Evolutionary conservation across 1,140 invertebrate species (phyloP).

Genomic region (Scylla paramamosain): DNA sequence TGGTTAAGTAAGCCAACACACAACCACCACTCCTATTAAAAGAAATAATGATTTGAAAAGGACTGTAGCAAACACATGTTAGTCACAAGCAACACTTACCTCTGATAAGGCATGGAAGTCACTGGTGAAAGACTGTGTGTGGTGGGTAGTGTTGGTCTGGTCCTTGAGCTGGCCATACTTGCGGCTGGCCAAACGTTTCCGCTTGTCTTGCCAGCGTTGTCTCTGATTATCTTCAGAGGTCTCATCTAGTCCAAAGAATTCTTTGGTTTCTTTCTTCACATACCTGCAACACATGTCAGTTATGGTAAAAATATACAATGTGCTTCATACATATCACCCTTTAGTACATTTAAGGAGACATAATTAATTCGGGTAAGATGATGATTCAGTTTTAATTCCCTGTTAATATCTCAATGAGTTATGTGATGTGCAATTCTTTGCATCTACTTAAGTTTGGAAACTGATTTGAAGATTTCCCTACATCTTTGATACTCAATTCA

Average conservation of each 20-base stretch:
- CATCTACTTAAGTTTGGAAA: too few species aligned
- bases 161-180: slow-evolving; percentile 79
- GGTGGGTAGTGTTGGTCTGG: slow-evolving; percentile 73
- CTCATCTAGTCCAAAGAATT: slow-evolving; percentile 79
- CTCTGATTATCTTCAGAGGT: slow-evolving; percentile 78
- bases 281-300: slow-evolving; percentile 76
- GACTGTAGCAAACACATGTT: too few species aligned
- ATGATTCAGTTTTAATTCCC: too few species aligned
- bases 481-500: too few species aligned
- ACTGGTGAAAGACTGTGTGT: slow-evolving; percentile 77
- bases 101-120: slow-evolving; percentile 77
- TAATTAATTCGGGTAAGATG: too few species aligned
- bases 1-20: too few species aligned
- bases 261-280: slow-evolving; percentile 78
- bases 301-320: neutral
- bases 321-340: neutral
- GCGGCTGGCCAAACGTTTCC: slow-evolving; percentile 79
- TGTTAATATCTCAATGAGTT: too few species aligned
- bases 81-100: slow-evolving; percentile 39
- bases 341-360: neutral
- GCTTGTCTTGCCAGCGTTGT: slow-evolving; percentile 79
- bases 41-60: too few species aligned
- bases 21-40: too few species aligned
- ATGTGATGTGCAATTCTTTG: too few species aligned
- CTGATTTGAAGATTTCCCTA: too few species aligned